A percentile compares a stretch with the other conserved stretches of the same genome.
phyloP scores from a whole-genome alignment of 2,113 vertebrate species.

The Hucho hucho region DNA sequence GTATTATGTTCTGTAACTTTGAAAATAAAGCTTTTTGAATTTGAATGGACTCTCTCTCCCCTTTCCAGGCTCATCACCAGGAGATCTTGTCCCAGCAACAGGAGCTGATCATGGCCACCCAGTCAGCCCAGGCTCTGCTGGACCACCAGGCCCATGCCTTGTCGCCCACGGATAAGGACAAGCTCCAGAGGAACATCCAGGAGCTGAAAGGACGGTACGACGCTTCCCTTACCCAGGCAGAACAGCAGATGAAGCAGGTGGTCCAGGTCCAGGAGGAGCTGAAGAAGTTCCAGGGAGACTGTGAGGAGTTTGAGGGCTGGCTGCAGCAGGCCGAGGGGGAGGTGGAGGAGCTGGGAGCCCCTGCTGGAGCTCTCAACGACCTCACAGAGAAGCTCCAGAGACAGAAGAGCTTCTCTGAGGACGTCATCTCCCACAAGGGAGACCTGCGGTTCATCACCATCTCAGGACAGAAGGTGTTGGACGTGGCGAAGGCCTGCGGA shows the following conservation, averaged over 20 bases:
- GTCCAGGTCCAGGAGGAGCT: slow-evolving; percentile 88
- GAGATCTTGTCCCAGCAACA: slow-evolving; percentile 92
- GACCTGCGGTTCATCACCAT: slow-evolving; percentile 96
- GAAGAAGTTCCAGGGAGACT: slow-evolving; percentile 86
- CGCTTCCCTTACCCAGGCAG: slow-evolving; percentile 78
- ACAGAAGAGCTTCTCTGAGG: slow-evolving; percentile 93
- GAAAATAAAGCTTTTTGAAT: too few species aligned
- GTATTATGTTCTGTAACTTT: too few species aligned
- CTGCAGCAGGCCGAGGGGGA: slow-evolving; percentile 83
- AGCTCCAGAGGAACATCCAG: slow-evolving; percentile 86
- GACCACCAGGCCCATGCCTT: slow-evolving; percentile 88
- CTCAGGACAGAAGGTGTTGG: slow-evolving; percentile 91
- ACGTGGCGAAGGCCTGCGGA: slow-evolving; percentile 84
- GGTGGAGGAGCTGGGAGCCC: slow-evolving; percentile 75
- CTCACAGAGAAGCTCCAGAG: slow-evolving; percentile 79
- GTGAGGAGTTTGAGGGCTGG: slow-evolving; percentile 88
- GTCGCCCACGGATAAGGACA: slow-evolving; percentile 84
- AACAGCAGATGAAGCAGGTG: slow-evolving; percentile 88
- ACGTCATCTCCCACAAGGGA: slow-evolving; percentile 96
- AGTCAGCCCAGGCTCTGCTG: slow-evolving; percentile 88
- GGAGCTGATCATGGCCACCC: slow-evolving; percentile 88
- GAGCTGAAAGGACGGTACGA: slow-evolving; percentile 88
- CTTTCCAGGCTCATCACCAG: slow-evolving; percentile 82
- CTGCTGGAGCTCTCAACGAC: slow-evolving; percentile 72
- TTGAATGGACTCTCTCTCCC: neutral